phyloP scores from a whole-genome alignment of 2,888 invertebrate genomes.

The Chydorus sphaericus region DNA sequence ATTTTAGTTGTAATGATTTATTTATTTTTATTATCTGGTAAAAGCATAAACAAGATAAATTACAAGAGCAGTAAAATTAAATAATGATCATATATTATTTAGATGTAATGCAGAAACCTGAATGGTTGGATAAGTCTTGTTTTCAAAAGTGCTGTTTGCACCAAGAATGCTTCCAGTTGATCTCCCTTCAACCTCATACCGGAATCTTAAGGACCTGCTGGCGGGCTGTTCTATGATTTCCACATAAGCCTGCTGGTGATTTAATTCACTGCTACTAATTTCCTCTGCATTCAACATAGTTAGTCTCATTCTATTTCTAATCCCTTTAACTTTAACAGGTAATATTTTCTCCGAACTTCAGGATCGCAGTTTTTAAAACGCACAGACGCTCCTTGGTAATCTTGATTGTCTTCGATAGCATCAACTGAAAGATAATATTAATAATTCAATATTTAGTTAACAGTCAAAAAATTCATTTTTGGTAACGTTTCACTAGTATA shows the following conservation, averaged over 20 bases:
- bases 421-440: slow-evolving; percentile 12
- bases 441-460: too few species aligned
- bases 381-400: not conserved
- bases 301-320: too few species aligned
- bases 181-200: slow-evolving; percentile 91
- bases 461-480: too few species aligned
- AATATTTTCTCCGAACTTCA: too few species aligned
- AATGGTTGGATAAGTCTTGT: slow-evolving; percentile 83
- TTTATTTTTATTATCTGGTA: too few species aligned
- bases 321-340: too few species aligned
- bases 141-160: slow-evolving; percentile 70
- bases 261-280: not conserved
- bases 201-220: slow-evolving; percentile 71
- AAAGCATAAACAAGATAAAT: too few species aligned
- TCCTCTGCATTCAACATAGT: not conserved
- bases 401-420: slow-evolving; percentile 3
- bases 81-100: too few species aligned
- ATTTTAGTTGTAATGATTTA: too few species aligned
- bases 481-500: too few species aligned
- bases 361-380: not conserved
- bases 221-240: slow-evolving; percentile 84
- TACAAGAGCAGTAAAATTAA: too few species aligned
- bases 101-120: too few species aligned
- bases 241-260: slow-evolving; percentile 36
- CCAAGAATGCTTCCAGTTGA: slow-evolving; percentile 94